Percentiles rank a stretch among this genome's conserved stretches.
phyloP scores from a whole-genome alignment of 1,140 invertebrate genomes.

The Aphis craccivora region DNA sequence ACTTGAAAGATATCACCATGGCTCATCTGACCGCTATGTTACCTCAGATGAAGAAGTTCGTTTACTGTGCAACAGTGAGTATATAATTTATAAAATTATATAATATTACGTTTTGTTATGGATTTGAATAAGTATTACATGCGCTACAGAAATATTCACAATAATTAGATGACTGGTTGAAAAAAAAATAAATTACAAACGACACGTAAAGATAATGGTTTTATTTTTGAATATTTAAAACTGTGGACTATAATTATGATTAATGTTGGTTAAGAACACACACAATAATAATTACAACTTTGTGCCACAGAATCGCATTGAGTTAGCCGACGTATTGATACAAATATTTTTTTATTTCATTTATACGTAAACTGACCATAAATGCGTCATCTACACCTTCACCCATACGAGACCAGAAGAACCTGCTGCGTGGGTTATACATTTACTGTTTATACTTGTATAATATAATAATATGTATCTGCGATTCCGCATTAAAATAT shows the following conservation, averaged over 20 bases:
- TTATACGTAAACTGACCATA: not conserved
- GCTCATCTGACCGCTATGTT: conserved; percentile 34
- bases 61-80: conserved; percentile 55
- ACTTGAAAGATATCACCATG: conserved; percentile 42
- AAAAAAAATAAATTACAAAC: not conserved
- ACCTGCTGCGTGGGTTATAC: not conserved
- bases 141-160: not conserved
- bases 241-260: not conserved
- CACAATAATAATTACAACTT: not conserved
- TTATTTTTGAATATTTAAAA: not conserved
- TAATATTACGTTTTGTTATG: not conserved
- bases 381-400: not conserved
- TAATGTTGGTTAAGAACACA: not conserved
- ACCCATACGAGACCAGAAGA: not conserved
- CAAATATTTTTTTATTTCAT: not conserved
- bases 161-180: rapidly evolving
- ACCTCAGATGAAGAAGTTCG: conserved; percentile 52
- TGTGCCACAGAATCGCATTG: not conserved
- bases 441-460: not conserved
- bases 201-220: not conserved
- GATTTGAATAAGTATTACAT: not conserved
- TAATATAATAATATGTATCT: not conserved
- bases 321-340: not conserved
- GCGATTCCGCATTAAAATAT: not conserved
- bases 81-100: not conserved